A percentile compares a stretch with the other conserved stretches of the same genome.
phyloP scores from a whole-genome alignment of 2,797 vertebrate species.

The Pogoniulus pusillus region DNA sequence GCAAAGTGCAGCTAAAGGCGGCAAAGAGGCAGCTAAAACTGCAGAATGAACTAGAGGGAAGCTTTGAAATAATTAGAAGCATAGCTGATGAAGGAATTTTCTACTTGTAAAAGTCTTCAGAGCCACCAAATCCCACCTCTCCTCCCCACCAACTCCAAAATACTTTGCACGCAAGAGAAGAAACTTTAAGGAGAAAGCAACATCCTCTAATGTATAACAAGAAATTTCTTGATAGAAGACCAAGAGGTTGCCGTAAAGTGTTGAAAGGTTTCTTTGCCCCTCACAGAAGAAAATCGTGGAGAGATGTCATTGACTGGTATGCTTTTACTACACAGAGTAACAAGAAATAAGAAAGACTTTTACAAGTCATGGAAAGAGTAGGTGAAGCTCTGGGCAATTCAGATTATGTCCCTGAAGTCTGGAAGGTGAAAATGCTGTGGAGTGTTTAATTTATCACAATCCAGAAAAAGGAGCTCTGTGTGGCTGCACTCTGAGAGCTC shows the following conservation, averaged over 20 bases:
- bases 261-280: conserved; percentile 2
- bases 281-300: conserved; percentile 20
- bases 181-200: not conserved
- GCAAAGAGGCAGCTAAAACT: not conserved
- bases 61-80: not conserved
- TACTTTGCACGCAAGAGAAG: not conserved
- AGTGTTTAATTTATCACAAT: conserved; percentile 2
- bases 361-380: not conserved
- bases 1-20: too few relatives aligned
- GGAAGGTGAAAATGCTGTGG: not conserved
- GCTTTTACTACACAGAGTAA: not conserved
- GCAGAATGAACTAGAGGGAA: not conserved
- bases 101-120: not conserved
- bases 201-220: not conserved
- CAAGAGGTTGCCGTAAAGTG: not conserved
- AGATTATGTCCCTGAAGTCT: not conserved
- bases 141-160: not conserved
- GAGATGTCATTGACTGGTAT: not conserved
- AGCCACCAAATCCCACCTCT: not conserved
- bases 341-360: conserved; percentile 3
- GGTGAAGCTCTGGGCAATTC: conserved; percentile 5
- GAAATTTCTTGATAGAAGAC: conserved; percentile 26
- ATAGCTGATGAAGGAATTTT: not conserved
- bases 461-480: not conserved
- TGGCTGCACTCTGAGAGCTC: not conserved